These are phyloP conservation scores for Hydrotaea diabolus DNA, from an alignment of 2,888 invertebrate genomes.

Conservation along the genomic window DNA sequence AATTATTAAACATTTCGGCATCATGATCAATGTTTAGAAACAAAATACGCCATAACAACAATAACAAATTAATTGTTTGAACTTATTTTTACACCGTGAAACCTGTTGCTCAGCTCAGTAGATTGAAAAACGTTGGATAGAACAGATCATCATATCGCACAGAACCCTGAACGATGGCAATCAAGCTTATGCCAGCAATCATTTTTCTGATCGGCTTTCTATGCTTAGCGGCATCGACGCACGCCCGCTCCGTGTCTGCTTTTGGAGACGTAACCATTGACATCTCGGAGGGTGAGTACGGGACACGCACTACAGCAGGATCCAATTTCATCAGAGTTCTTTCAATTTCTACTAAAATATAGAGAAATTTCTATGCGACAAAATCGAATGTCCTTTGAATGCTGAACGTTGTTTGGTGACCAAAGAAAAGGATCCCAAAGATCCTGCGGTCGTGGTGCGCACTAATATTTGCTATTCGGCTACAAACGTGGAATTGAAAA, in stretches of 20 bases:
- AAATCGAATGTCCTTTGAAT: conserved; percentile 54
- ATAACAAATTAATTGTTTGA: neutral
- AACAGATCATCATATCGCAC: conserved; percentile 4
- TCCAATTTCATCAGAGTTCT: neutral
- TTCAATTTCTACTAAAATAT: conserved; percentile 1
- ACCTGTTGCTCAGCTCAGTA: conserved; percentile 22
- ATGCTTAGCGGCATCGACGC: neutral
- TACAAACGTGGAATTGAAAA: conserved; percentile 22
- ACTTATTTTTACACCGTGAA: conserved; percentile 8
- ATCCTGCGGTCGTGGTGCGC: conserved; percentile 44
- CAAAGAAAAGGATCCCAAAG: conserved; percentile 36
- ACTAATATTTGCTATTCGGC: conserved; percentile 50
- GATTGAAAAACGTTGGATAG: conserved; percentile 3
- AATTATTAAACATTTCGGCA: no score
- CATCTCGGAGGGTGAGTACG: conserved; percentile 23
- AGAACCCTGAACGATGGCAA: neutral
- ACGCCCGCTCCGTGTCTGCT: conserved; percentile 22
- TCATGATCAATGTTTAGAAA: no score
- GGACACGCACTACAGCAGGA: no score
- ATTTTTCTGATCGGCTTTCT: neutral
- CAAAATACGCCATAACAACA: no score
- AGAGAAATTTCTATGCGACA: conserved; percentile 64
- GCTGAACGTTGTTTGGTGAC: conserved; percentile 52
- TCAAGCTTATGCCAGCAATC: neutral
- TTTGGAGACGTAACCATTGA: conserved; percentile 38